Evolutionary conservation across 1,140 invertebrate species (phyloP).

Genomic region (Panagrolaimus sp.): DNA sequence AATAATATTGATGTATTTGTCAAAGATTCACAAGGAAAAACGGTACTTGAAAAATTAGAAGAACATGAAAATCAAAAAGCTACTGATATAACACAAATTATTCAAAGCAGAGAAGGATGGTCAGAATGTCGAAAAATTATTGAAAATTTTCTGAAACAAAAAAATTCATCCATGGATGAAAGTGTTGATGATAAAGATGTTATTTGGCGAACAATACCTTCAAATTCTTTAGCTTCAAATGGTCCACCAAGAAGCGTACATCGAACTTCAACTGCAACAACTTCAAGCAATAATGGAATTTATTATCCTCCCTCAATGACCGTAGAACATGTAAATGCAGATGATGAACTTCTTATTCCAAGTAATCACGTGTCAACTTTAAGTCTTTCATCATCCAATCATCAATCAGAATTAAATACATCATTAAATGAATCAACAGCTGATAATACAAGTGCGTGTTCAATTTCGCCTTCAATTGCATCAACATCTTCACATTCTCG

Average conservation of each 20-base stretch:
- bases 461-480: not conserved
- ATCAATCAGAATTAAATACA: not conserved
- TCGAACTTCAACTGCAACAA: constrained; percentile 18
- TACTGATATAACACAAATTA: constrained; percentile 73
- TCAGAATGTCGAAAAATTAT: constrained; percentile 31
- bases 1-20: constrained; percentile 73
- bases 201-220: constrained; percentile 25
- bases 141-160: constrained; percentile 56
- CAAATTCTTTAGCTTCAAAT: constrained; percentile 18
- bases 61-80: constrained; percentile 82
- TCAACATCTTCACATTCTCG: constrained; percentile 8
- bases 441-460: not conserved
- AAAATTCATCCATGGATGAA: not conserved
- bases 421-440: not conserved
- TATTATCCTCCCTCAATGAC: constrained; percentile 27
- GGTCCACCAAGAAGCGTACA: not conserved
- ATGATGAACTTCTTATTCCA: not conserved
- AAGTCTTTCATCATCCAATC: not conserved
- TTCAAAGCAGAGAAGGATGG: constrained; percentile 67
- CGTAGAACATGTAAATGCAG: constrained; percentile 1
- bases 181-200: constrained; percentile 15
- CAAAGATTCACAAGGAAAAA: constrained; percentile 72
- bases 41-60: constrained; percentile 76
- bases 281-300: constrained; percentile 16
- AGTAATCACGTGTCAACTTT: constrained; percentile 3